phyloP scores from a whole-genome alignment of 2,888 invertebrate genomes.

The Oxytorus armatus region DNA sequence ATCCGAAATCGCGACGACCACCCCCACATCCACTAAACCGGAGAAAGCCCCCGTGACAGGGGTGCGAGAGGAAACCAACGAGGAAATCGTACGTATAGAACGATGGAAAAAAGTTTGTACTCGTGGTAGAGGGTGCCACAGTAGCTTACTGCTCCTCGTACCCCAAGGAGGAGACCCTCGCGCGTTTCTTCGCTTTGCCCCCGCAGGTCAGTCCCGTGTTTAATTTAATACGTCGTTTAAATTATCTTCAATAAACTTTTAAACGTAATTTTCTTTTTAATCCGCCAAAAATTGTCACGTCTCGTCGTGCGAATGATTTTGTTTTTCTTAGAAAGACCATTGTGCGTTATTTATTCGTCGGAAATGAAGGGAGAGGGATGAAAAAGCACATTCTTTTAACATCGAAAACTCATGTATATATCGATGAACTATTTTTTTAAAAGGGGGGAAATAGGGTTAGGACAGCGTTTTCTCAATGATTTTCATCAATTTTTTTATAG shows the following conservation, averaged over 20 bases:
- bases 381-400: background rate
- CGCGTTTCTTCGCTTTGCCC: conserved; percentile 69
- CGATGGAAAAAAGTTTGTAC: conserved; percentile 76
- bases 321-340: background rate
- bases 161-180: conserved; percentile 76
- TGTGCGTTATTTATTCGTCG: background rate
- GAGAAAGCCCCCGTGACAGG: conserved; percentile 20
- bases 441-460: too few species aligned
- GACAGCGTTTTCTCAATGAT: too few species aligned
- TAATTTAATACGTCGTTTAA: conserved; percentile 43
- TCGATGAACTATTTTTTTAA: conserved; percentile 2
- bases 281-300: background rate
- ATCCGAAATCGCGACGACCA: conserved; percentile 58
- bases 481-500: too few species aligned
- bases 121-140: conserved; percentile 82
- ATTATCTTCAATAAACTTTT: conserved; percentile 6
- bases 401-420: background rate
- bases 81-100: conserved; percentile 74
- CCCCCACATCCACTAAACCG: conserved; percentile 33
- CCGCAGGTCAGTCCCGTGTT: conserved; percentile 79
- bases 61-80: conserved; percentile 12
- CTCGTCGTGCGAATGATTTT: background rate
- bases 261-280: background rate
- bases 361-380: background rate
- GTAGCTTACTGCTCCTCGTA: conserved; percentile 80